These are phyloP conservation scores for Lutjanus argentimaculatus DNA, from an alignment of 2,797 vertebrate species.

Conservation along the genomic window DNA sequence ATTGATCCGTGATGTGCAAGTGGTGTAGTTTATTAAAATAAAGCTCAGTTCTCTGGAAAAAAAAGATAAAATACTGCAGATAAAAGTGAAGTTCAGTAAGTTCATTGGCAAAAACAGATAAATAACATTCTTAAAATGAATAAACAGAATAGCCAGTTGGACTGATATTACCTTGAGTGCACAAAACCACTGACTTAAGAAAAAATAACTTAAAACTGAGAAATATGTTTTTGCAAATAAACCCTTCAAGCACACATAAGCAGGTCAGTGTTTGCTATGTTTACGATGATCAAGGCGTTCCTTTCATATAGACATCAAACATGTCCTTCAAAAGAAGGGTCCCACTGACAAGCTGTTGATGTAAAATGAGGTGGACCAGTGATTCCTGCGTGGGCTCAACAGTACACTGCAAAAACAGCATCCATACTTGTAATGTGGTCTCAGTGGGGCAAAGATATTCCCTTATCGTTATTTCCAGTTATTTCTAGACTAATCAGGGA, in stretches of 20 bases:
- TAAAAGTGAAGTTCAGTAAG: not conserved
- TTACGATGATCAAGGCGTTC: slow-evolving; percentile 19
- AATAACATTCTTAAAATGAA: not conserved
- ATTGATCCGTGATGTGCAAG: not conserved
- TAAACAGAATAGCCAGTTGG: not conserved
- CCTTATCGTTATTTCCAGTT: not conserved
- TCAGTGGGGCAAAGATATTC: not conserved
- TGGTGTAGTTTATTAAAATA: slow-evolving; percentile 6
- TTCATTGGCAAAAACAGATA: not conserved
- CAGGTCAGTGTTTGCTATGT: not conserved
- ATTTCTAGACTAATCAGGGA: not conserved
- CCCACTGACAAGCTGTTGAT: not conserved
- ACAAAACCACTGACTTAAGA: not conserved
- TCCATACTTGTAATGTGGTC: not conserved
- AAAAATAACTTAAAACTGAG: not conserved
- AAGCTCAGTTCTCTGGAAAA: not conserved
- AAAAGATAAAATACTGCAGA: slow-evolving; percentile 2
- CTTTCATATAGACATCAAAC: slow-evolving; percentile 21
- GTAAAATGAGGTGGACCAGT: not conserved
- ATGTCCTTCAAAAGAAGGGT: not conserved
- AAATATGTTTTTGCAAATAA: not conserved
- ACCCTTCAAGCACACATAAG: not conserved
- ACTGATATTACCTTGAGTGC: not conserved
- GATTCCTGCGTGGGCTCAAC: not conserved
- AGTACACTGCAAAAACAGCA: not conserved